Percentiles rank a stretch among this genome's conserved stretches.
phyloP scores from a whole-genome alignment of 2,888 invertebrate species.

The Agrochola lychnidis region DNA sequence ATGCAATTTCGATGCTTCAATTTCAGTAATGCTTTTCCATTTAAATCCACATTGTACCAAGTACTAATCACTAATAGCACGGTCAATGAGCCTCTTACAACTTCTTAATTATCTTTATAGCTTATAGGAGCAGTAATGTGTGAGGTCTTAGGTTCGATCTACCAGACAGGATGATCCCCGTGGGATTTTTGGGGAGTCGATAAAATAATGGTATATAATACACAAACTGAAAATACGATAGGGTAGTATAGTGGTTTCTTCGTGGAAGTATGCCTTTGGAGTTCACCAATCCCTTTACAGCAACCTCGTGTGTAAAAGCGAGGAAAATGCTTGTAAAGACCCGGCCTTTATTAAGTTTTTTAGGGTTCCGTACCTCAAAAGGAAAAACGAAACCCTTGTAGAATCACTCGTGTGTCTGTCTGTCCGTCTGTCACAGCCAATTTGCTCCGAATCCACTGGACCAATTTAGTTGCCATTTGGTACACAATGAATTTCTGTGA shows the following conservation, averaged over 20 bases:
- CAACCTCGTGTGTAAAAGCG: slow-evolving; percentile 29
- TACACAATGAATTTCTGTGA: too few species aligned
- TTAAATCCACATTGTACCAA: slow-evolving; percentile 7
- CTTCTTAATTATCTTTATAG: slow-evolving; percentile 46
- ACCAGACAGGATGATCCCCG: slow-evolving; percentile 2
- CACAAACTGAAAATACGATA: slow-evolving; percentile 20
- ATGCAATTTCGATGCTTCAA: background rate
- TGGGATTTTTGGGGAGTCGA: slow-evolving; percentile 13
- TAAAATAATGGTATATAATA: slow-evolving; percentile 46
- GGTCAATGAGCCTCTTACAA: slow-evolving; percentile 42
- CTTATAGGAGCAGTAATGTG: slow-evolving; percentile 20
- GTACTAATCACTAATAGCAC: slow-evolving; percentile 31
- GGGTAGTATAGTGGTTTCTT: slow-evolving; percentile 8
- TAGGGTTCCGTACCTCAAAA: background rate
- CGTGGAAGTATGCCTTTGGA: slow-evolving; percentile 13
- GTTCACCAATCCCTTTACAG: slow-evolving; percentile 45
- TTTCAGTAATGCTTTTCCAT: slow-evolving; percentile 30
- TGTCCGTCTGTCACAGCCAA: too few species aligned
- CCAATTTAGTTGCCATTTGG: too few species aligned
- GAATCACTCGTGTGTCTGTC: too few species aligned
- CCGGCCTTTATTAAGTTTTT: slow-evolving; percentile 53
- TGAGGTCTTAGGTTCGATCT: slow-evolving; percentile 17
- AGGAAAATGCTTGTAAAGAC: slow-evolving; percentile 41
- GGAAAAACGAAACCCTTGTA: too few species aligned
- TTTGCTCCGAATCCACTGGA: too few species aligned